A percentile compares a stretch with the other conserved stretches of the same genome.
Evolutionary conservation across 2,888 invertebrate genomes (phyloP).

Genomic region (Drosophila sordidapex): DNA sequence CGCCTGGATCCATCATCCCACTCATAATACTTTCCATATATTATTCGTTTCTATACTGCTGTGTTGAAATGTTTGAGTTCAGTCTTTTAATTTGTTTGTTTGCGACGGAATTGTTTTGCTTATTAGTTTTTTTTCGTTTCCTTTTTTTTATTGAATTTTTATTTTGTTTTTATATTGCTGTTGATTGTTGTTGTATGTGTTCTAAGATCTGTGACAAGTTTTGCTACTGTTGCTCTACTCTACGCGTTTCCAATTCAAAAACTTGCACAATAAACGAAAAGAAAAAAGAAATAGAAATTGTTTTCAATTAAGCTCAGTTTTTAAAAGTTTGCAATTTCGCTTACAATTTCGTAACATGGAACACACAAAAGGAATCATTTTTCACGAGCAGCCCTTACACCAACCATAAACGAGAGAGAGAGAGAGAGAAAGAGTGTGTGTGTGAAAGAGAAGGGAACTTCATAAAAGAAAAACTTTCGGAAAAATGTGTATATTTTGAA

Average conservation of each 20-base stretch:
- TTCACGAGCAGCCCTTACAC: slow-evolving; percentile 40
- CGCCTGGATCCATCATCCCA: slow-evolving; percentile 70
- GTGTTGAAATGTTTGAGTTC: slow-evolving; percentile 48
- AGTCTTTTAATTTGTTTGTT: slow-evolving; percentile 59
- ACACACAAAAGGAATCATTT: slow-evolving; percentile 36
- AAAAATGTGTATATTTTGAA: neutral
- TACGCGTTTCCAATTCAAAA: slow-evolving; percentile 72
- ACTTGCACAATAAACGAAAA: slow-evolving; percentile 75
- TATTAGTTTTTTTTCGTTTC: neutral
- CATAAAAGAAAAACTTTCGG: slow-evolving; percentile 1
- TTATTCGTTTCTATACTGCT: slow-evolving; percentile 43
- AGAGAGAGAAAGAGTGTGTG: neutral
- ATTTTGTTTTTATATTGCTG: slow-evolving; percentile 14
- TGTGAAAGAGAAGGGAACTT: slow-evolving; percentile 1
- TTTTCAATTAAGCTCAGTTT: slow-evolving; percentile 68
- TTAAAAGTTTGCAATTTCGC: slow-evolving; percentile 24
- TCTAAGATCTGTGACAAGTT: slow-evolving; percentile 28
- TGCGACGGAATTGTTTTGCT: slow-evolving; percentile 39
- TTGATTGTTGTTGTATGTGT: slow-evolving; percentile 14
- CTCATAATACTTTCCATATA: slow-evolving; percentile 75
- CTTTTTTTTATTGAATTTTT: slow-evolving; percentile 11
- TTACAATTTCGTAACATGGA: slow-evolving; percentile 34
- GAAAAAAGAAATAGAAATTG: slow-evolving; percentile 78
- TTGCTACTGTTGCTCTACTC: slow-evolving; percentile 50
- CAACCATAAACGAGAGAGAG: slow-evolving; percentile 16